A percentile compares a stretch with the other conserved stretches of the same genome.
These are phyloP conservation scores for Mus pahari DNA, from an alignment of 2,113 vertebrate genomes.

Conservation along the genomic window DNA sequence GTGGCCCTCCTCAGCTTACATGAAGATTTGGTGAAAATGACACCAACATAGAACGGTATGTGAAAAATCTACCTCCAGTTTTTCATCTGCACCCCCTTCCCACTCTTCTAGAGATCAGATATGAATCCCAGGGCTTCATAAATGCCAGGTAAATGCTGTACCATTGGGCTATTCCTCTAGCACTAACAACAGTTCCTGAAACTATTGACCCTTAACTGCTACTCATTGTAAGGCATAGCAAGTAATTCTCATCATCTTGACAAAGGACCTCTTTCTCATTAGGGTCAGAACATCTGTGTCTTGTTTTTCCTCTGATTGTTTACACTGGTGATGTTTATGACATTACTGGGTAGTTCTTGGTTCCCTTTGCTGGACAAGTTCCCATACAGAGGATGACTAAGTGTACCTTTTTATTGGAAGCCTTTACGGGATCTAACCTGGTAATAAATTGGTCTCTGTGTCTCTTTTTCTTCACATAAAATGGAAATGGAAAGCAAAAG, in stretches of 20 bases:
- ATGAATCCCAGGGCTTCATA: not conserved
- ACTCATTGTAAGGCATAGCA: rapidly evolving
- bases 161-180: not conserved
- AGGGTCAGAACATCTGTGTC: not conserved
- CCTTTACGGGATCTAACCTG: not conserved
- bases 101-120: not conserved
- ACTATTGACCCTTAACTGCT: not conserved
- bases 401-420: not conserved
- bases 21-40: not conserved
- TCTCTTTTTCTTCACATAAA: not conserved
- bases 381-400: not conserved
- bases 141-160: not conserved
- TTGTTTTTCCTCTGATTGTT: not conserved
- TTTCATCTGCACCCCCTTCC: not conserved
- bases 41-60: not conserved
- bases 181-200: not conserved
- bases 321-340: not conserved
- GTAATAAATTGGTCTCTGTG: not conserved
- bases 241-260: rapidly evolving
- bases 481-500: not conserved
- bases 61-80: not conserved
- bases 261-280: rapidly evolving
- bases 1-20: not conserved
- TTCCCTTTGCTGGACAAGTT: not conserved
- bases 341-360: not conserved